Percentiles rank a stretch among this genome's conserved stretches.
phyloP scores from a whole-genome alignment of 2,888 invertebrate species.

The Agrochola litura region DNA sequence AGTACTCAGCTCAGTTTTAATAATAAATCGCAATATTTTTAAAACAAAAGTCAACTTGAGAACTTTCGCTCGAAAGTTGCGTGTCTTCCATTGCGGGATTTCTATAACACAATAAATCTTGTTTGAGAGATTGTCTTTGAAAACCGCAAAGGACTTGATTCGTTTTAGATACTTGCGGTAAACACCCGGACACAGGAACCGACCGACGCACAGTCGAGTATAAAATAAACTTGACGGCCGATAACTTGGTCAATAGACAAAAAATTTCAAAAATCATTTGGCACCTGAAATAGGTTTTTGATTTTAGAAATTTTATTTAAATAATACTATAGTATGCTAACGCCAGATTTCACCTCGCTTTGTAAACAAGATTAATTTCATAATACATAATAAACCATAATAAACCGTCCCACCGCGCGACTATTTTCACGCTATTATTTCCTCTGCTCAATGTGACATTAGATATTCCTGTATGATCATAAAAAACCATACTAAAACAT shows the following conservation, averaged over 20 bases:
- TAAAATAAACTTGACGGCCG: conserved; percentile 37
- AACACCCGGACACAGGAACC: conserved; percentile 32
- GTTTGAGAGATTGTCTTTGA: conserved; percentile 26
- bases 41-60: conserved; percentile 20
- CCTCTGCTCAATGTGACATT: neutral
- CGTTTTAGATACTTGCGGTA: conserved; percentile 45
- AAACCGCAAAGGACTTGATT: conserved; percentile 54
- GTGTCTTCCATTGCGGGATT: conserved; percentile 39
- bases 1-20: conserved; percentile 53
- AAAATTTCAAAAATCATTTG: conserved; percentile 47
- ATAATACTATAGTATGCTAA: conserved; percentile 59
- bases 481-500: neutral
- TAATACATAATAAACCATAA: too few relatives aligned
- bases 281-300: conserved; percentile 47
- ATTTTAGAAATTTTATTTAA: conserved; percentile 37
- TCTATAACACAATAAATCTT: conserved; percentile 27
- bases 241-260: conserved; percentile 31
- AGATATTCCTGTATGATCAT: neutral
- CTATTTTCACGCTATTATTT: neutral
- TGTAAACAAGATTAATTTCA: conserved; percentile 19
- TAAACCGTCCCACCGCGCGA: neutral
- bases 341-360: conserved; percentile 50
- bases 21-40: conserved; percentile 28
- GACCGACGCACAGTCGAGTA: conserved; percentile 43
- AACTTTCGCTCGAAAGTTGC: conserved; percentile 38